Evolutionary conservation across 2,888 invertebrate genomes (phyloP).

Genomic region (Charanyca ferruginea): DNA sequence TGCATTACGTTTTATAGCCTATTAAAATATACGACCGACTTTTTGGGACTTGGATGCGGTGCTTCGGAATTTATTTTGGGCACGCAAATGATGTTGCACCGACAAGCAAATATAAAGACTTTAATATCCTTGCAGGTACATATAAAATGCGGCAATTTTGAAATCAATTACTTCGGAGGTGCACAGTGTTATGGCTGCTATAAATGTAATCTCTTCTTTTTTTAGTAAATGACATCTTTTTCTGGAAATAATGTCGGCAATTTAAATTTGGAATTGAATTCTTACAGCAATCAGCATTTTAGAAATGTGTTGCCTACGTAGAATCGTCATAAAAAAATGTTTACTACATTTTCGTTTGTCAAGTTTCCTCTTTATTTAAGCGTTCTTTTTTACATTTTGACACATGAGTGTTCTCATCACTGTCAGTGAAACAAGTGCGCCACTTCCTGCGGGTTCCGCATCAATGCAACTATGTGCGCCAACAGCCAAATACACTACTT

Average conservation of each 20-base stretch:
- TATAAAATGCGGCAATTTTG: conserved; percentile 36
- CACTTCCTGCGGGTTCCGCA: conserved; percentile 58
- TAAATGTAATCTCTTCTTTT: conserved; percentile 13
- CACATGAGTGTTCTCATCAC: conserved; percentile 37
- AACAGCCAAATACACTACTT: conserved; percentile 50
- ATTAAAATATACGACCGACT: conserved; percentile 62
- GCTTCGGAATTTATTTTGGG: conserved; percentile 52
- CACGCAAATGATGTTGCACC: conserved; percentile 43
- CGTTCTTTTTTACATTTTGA: conserved; percentile 19
- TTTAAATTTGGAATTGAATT: conserved; percentile 26
- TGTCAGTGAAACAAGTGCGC: conserved; percentile 41
- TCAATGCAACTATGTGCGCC: conserved; percentile 56
- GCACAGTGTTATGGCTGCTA: conserved; percentile 23
- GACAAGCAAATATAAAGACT: conserved; percentile 29
- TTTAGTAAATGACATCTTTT: conserved; percentile 7
- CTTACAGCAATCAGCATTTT: neutral
- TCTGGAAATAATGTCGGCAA: neutral
- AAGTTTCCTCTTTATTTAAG: conserved; percentile 30
- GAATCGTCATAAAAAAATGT: conserved; percentile 5
- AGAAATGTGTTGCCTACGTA: conserved; percentile 9
- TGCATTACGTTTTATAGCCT: conserved; percentile 56
- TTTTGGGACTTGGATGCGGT: conserved; percentile 48
- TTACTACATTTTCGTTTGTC: conserved; percentile 8
- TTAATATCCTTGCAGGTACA: conserved; percentile 20
- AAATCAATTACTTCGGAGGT: conserved; percentile 41